Conservation (phyloP, 1,140 invertebrate species). For the Heterodera schachtii region DNA sequence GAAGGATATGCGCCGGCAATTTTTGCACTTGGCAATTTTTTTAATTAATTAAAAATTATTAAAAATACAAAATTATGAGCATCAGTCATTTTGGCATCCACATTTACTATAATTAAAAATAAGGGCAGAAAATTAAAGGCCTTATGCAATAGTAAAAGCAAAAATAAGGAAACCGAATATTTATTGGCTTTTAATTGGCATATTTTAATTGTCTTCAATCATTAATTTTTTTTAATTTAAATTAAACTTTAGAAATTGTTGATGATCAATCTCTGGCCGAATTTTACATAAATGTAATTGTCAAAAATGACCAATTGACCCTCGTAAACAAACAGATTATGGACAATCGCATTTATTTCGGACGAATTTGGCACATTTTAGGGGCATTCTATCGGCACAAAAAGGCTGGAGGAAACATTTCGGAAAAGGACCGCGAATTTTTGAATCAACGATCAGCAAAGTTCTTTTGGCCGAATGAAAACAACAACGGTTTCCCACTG, state of each 20-base stretch:
- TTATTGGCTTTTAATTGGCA: too few species aligned
- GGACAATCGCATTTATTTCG: background rate
- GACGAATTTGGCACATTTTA: background rate
- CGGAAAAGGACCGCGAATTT: background rate
- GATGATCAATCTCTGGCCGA: background rate
- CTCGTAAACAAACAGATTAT: too few species aligned
- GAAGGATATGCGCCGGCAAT: background rate
- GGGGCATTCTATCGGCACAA: background rate
- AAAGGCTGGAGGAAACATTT: background rate
- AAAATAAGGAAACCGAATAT: too few species aligned
- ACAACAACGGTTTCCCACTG: background rate
- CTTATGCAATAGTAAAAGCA: too few species aligned
- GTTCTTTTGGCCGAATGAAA: background rate
- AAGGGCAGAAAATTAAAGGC: too few species aligned
- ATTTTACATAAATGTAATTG: background rate
- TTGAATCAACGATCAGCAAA: background rate
- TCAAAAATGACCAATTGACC: background rate
- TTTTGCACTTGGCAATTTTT: background rate
- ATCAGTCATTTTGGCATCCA: too few species aligned
- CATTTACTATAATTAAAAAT: too few species aligned
- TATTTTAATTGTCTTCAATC: too few species aligned
- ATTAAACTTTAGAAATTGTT: background rate
- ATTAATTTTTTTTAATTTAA: too few species aligned
- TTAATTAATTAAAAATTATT: too few species aligned
- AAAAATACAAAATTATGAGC: too few species aligned